Base-by-base conservation (phyloP, 2,888 invertebrate genomes). In the Heteromurus nitidus region DNA sequence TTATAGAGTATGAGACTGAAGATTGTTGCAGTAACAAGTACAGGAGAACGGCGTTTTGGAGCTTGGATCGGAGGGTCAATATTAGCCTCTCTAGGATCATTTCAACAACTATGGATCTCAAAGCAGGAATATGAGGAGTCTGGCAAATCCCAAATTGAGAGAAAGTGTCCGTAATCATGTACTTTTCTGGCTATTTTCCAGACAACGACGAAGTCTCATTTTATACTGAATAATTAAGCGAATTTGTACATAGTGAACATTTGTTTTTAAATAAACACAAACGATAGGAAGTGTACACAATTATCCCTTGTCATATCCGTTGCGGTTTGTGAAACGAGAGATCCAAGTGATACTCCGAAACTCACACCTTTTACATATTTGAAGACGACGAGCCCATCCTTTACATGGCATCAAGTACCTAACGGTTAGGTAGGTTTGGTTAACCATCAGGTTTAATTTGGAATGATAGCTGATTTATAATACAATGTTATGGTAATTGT, bases 61-160 rank as follows among this genome's bases (percentile, higher is more conserved):
- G 95, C 98, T 0, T 99, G 99, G 99, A 98, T 99, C 84, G 99
- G 96, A 20, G 99, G 99, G 2, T 99, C 99, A 0, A 99, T 99
- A 88, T 91, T 99, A 64, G 99, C 98, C 0, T 99, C 99, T 0
- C 94, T 99, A 88, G 99, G 99, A 7, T 97, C 98, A 22, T 99
- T 99, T 91, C 99, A 99, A 89, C 99, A 99, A 90, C 98, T 99
- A 97, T 99, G 99, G 99, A 97, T 99, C 87, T 98, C 98, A 0
- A 97, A 97, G 87, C 98, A 98, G 89, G 99, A 99, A 90, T 99
- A 99, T 89, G 98, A 99, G 88, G 99, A 99, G 89, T 95, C 95
- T 0, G 99, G 99, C 26, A 98, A 98, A 89, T 93, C 95, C 47
- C 98, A 98, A 90, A 95, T 99, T 55, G 99, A 99, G 88, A 92